phyloP scores from a whole-genome alignment of 2,888 invertebrate genomes.

The Drosophila borealis region DNA sequence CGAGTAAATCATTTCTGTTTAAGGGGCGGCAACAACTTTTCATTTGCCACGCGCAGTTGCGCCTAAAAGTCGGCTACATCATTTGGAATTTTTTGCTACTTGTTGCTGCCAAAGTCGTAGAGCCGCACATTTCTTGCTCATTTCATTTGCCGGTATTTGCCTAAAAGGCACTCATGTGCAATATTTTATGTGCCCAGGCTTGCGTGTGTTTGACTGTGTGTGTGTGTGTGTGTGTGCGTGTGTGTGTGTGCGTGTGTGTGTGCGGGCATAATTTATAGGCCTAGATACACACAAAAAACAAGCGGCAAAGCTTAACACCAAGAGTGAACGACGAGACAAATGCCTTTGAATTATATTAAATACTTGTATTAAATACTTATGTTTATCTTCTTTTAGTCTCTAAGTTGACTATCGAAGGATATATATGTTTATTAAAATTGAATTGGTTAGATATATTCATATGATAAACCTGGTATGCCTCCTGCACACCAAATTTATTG shows the following conservation, averaged over 20 bases:
- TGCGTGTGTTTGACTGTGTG: neutral
- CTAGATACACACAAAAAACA: slow-evolving; percentile 5
- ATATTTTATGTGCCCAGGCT: slow-evolving; percentile 63
- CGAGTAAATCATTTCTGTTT: slow-evolving; percentile 68
- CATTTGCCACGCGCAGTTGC: slow-evolving; percentile 40
- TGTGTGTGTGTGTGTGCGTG: neutral
- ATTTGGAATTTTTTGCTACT: slow-evolving; percentile 38
- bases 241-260: slow-evolving; percentile 2
- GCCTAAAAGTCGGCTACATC: slow-evolving; percentile 43
- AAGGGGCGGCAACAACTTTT: slow-evolving; percentile 67
- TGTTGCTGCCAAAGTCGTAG: slow-evolving; percentile 51
- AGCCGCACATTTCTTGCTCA: slow-evolving; percentile 3
- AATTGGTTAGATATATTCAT: too few species aligned
- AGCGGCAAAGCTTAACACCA: neutral
- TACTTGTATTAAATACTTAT: neutral
- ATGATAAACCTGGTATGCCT: too few species aligned
- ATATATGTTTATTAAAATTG: too few species aligned
- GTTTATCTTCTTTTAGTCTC: neutral
- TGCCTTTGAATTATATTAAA: neutral
- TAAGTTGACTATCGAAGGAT: too few species aligned
- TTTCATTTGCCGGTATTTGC: slow-evolving; percentile 25
- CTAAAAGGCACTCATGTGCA: slow-evolving; percentile 63
- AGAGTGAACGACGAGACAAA: neutral
- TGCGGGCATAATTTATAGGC: slow-evolving; percentile 61
- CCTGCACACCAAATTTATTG: too few species aligned